Conservation (phyloP, 2,888 invertebrate species). For the Platycnemis pennipes region DNA sequence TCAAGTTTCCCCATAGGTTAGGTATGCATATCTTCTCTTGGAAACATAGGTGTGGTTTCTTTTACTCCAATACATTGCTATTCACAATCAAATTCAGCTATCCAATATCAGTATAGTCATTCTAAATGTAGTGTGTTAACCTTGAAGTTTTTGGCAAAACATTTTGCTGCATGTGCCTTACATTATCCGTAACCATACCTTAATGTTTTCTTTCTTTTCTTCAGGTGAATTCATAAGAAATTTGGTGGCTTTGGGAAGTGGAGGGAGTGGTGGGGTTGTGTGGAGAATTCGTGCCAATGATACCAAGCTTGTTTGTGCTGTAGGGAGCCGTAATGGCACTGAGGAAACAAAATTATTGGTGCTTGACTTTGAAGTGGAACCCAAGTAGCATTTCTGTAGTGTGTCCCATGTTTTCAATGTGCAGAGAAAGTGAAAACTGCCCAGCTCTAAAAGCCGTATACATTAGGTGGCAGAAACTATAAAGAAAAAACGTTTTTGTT, state of each 20-base stretch:
- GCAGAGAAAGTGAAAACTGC: background rate
- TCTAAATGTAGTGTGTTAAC: too few relatives aligned
- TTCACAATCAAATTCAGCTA: too few relatives aligned
- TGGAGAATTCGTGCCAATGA: constrained; percentile 98
- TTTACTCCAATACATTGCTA: too few relatives aligned
- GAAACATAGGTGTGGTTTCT: too few relatives aligned
- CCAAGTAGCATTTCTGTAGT: constrained; percentile 24
- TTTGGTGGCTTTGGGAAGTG: constrained; percentile 95
- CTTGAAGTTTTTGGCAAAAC: too few relatives aligned
- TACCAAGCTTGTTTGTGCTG: constrained; percentile 98
- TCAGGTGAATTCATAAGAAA: constrained; percentile 95
- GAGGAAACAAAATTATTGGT: constrained; percentile 99
- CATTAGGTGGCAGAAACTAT: constrained; percentile 52
- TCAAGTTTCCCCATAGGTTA: too few relatives aligned
- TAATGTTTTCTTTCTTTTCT: constrained; percentile 73
- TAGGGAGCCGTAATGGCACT: constrained; percentile 98
- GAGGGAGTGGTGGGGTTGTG: constrained; percentile 98
- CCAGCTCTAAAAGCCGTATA: constrained; percentile 28
- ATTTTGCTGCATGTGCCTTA: background rate
- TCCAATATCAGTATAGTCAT: too few relatives aligned
- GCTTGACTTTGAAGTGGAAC: constrained; percentile 93
- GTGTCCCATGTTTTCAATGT: background rate
- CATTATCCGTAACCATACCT: background rate
- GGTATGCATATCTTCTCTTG: too few relatives aligned
- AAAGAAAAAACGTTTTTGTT: constrained; percentile 17